Evolutionary conservation across 2,113 vertebrate species (phyloP).

Genomic region (Oceanites oceanicus): DNA sequence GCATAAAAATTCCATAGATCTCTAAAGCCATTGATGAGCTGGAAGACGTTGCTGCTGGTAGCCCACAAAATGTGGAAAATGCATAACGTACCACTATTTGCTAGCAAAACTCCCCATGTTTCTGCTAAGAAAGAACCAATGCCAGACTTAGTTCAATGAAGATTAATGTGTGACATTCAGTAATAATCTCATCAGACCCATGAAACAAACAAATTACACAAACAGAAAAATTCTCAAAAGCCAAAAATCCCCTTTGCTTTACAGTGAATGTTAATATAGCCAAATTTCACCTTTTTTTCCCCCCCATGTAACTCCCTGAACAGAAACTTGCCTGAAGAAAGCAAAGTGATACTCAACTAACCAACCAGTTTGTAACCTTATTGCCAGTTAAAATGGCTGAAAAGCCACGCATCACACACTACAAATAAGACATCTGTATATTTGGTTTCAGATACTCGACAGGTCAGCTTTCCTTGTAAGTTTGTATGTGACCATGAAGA

Average conservation of each 20-base stretch:
- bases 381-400: not conserved
- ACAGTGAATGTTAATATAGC: not conserved
- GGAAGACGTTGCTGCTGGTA: not conserved
- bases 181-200: not conserved
- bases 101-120: not conserved
- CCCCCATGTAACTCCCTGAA: not conserved
- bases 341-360: not conserved
- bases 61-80: not conserved
- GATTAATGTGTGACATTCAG: not conserved
- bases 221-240: not conserved
- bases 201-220: not conserved
- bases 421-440: not conserved
- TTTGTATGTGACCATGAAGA: not conserved
- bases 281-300: not conserved
- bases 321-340: not conserved
- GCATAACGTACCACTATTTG: not conserved
- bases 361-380: not conserved
- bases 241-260: not conserved
- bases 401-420: rapidly evolving
- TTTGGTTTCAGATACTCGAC: not conserved
- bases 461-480: not conserved
- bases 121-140: not conserved
- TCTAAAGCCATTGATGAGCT: not conserved
- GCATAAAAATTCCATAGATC: not conserved
- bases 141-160: not conserved